Evolutionary conservation across 2,888 invertebrate genomes (phyloP), one percentile per base, ranked within the genome.

Genomic region (Tyria jacobaeae): DNA sequence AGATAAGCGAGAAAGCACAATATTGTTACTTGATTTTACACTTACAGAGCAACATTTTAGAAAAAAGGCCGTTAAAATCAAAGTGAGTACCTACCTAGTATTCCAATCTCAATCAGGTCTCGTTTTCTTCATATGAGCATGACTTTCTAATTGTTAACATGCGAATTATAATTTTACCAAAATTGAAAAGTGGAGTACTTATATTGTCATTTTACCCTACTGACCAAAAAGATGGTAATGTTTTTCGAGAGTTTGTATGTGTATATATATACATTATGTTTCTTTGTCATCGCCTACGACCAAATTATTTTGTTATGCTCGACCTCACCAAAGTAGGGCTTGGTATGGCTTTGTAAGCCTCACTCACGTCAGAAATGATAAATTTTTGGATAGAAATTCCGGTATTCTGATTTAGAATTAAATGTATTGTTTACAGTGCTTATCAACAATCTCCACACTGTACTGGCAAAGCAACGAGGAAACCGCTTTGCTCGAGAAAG

Each of bases 61-160:
- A 86, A 94, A 95, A 68, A 96, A 96, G 75, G 96, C 96, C 88
- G 94, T 97, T 94, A 97, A 97, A 92, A 94, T 97, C 76, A 97
- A 97, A 94, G 95, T 94, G 80, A 83, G 72, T 70, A n/a, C n/a
- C n/a, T n/a, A n/a, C n/a, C n/a, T 10, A 48, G 14, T 37, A 17
- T 17, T 17, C 17, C n/a, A n/a, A n/a, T n/a, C n/a, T n/a, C n/a
- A n/a, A n/a, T n/a, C n/a, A n/a, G n/a, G n/a, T n/a, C n/a, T n/a
- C n/a, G n/a, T n/a, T n/a, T n/a, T n/a, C n/a, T n/a, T n/a, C n/a
- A n/a, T n/a, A n/a, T n/a, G n/a, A n/a, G n/a, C n/a, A n/a, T n/a
- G n/a, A n/a, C n/a, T n/a, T n/a, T n/a, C n/a, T n/a, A n/a, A n/a
- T n/a, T n/a, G n/a, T n/a, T n/a, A n/a, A n/a, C n/a, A n/a, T n/a